Conservation (phyloP, 2,113 vertebrate species). For the Agapornis roseicollis region DNA sequence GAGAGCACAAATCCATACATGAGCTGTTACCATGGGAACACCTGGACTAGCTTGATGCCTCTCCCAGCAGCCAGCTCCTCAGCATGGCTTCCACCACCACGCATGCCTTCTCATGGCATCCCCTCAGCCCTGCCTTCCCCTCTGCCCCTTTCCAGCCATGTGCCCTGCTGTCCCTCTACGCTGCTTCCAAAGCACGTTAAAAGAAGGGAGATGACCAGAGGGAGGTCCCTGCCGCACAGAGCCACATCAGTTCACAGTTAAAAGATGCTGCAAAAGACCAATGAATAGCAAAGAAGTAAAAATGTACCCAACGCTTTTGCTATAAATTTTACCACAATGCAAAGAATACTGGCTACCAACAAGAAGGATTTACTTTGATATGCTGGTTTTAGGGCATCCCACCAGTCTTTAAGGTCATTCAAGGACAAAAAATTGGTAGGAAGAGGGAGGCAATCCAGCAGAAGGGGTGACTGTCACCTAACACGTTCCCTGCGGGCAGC, state of each 20-base stretch:
- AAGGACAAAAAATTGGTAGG: not conserved
- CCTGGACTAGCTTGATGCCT: fast-evolving
- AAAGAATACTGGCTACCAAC: not conserved
- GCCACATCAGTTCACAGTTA: not conserved
- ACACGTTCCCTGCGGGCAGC: not conserved
- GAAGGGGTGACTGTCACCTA: not conserved
- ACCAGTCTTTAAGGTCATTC: not conserved
- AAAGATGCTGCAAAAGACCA: not conserved
- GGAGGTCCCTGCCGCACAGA: fast-evolving
- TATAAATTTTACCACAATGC: not conserved
- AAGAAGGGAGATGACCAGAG: not conserved
- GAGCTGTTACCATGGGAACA: not conserved
- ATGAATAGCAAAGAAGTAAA: not conserved
- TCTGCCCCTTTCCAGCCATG: not conserved
- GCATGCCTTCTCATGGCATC: not conserved
- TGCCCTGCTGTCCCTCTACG: fast-evolving
- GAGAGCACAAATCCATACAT: not conserved
- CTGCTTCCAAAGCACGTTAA: fast-evolving
- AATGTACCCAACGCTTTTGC: not conserved
- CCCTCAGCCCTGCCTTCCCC: not conserved
- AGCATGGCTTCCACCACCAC: fast-evolving
- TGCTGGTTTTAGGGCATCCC: not conserved
- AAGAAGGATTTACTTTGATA: not conserved
- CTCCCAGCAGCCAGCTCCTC: not conserved
- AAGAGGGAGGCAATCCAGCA: not conserved